These are phyloP conservation scores for Rambutsinella grinnellia DNA, from an alignment of 2,888 invertebrate species.

Conservation along the genomic window DNA sequence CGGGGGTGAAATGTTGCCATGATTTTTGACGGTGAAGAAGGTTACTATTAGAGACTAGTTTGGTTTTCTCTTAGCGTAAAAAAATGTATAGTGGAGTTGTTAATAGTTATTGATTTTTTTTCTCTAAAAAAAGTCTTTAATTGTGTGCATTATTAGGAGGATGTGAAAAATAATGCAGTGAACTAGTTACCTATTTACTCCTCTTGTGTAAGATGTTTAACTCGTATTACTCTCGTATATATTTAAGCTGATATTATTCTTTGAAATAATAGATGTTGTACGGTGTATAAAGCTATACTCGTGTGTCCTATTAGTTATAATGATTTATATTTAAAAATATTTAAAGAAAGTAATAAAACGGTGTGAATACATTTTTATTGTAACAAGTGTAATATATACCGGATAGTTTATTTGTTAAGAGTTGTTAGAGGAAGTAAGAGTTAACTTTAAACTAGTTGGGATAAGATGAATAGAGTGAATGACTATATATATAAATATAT, in stretches of 20 bases:
- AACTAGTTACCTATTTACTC: conserved; percentile 61
- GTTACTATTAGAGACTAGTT: too few relatives aligned
- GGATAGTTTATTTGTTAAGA: too few relatives aligned
- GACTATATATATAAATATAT: conserved; percentile 19
- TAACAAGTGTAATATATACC: too few relatives aligned
- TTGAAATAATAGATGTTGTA: not conserved
- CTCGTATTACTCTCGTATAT: conserved; percentile 4
- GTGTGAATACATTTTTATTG: too few relatives aligned
- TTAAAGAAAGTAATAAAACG: conserved; percentile 13
- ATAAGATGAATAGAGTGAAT: not conserved
- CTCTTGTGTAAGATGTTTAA: conserved; percentile 38
- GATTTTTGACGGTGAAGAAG: too few relatives aligned
- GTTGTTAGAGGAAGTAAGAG: not conserved
- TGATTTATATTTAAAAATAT: conserved; percentile 16
- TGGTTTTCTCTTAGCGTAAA: too few relatives aligned
- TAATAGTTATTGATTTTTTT: too few relatives aligned
- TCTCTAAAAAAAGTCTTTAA: too few relatives aligned
- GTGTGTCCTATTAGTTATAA: conserved; percentile 32
- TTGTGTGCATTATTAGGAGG: conserved; percentile 39
- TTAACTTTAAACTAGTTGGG: conserved; percentile 6
- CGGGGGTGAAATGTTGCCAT: too few relatives aligned
- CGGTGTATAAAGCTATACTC: conserved; percentile 3
- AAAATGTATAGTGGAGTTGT: too few relatives aligned
- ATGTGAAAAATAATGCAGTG: conserved; percentile 60
- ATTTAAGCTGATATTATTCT: too few relatives aligned